A percentile compares a stretch with the other conserved stretches of the same genome.
phyloP scores from a whole-genome alignment of 1,140 invertebrate genomes.

The Penaeus indicus region DNA sequence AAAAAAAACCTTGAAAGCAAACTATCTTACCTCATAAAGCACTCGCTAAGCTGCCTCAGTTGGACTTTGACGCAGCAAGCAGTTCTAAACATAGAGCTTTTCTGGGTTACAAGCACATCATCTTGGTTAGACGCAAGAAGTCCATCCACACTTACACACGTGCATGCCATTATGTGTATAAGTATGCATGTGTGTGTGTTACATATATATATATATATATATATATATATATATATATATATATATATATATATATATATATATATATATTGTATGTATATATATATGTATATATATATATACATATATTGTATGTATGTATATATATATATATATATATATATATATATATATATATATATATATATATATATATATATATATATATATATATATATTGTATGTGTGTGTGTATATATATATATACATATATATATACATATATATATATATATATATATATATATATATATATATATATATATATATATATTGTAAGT shows the following conservation, averaged over 20 bases:
- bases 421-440: background rate
- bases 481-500: constrained; percentile 36
- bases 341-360: constrained; percentile 18
- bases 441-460: constrained; percentile 30
- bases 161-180: background rate
- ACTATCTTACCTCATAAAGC: too few relatives aligned
- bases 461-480: constrained; percentile 35
- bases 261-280: constrained; percentile 29
- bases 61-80: too few relatives aligned
- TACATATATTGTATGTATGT: constrained; percentile 26
- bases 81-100: background rate
- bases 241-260: constrained; percentile 51
- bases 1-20: too few relatives aligned
- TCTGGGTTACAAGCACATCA: too few relatives aligned
- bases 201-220: constrained; percentile 1
- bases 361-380: constrained; percentile 39
- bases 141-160: background rate
- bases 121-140: too few relatives aligned
- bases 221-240: constrained; percentile 25
- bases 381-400: constrained; percentile 29
- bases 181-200: background rate
- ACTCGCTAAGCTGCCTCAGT: too few relatives aligned
- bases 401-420: background rate
- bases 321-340: background rate
- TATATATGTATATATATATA: constrained; percentile 18